Percentiles rank a stretch among this genome's conserved stretches.
Evolutionary conservation across 2,797 vertebrate genomes (phyloP).

Genomic region (Aldrovandia affinis): DNA sequence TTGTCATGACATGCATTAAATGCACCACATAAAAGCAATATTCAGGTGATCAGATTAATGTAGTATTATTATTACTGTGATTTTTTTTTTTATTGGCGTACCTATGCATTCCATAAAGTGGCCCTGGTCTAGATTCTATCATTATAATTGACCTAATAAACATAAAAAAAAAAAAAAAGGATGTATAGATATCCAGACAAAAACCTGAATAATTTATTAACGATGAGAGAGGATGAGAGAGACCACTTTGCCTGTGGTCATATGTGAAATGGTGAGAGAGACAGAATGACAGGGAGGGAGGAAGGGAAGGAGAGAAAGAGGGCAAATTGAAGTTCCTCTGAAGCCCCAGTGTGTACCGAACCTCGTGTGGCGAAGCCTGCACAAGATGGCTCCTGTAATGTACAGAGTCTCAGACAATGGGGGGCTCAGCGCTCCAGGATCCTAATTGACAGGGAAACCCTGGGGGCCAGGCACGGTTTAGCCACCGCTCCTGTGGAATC

Average conservation of each 20-base stretch:
- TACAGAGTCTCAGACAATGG: conserved; percentile 57
- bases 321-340: not conserved
- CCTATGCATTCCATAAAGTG: not conserved
- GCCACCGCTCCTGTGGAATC: conserved; percentile 75
- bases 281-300: no score
- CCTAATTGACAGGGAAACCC: conserved; percentile 77
- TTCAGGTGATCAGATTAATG: not conserved
- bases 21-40: not conserved
- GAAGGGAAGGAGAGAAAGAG: conserved; percentile 1
- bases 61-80: not conserved
- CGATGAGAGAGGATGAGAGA: not conserved
- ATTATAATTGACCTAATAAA: not conserved
- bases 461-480: conserved; percentile 76
- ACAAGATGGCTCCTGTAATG: conserved; percentile 38
- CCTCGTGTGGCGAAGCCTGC: conserved; percentile 65
- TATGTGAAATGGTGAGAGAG: conserved; percentile 37
- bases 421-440: conserved; percentile 66
- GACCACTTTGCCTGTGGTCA: not conserved
- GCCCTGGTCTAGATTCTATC: not conserved
- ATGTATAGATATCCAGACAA: not conserved
- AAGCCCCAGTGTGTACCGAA: conserved; percentile 55
- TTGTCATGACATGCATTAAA: not conserved
- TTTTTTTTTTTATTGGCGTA: not conserved
- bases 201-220: not conserved
- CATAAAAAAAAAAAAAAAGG: not conserved